Conservation (phyloP, 2,113 vertebrate species). For the Forbesichthys agassizii region DNA sequence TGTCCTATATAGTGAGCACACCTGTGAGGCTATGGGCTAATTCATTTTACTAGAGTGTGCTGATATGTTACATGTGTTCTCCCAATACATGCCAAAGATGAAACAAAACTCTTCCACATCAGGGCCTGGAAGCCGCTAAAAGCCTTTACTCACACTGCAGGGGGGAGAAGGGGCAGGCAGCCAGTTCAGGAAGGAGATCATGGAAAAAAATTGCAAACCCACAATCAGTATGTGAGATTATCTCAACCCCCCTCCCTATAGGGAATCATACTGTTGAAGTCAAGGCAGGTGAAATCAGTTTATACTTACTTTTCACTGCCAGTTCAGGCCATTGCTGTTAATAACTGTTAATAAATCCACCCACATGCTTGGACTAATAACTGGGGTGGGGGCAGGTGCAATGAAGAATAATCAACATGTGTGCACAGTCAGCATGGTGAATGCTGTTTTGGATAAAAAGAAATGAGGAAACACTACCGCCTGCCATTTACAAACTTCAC, state of each 20-base stretch:
- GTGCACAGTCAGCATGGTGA: background rate
- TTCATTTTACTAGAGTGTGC: constrained; percentile 31
- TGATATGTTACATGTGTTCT: constrained; percentile 59
- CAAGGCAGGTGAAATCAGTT: background rate
- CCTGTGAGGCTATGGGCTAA: constrained; percentile 39
- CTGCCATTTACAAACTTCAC: background rate
- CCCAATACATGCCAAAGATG: constrained; percentile 14
- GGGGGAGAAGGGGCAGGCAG: background rate
- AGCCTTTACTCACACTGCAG: background rate
- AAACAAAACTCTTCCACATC: constrained; percentile 28
- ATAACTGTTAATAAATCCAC: constrained; percentile 17
- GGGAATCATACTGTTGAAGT: background rate
- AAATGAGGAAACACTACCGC: background rate
- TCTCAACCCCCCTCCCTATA: constrained; percentile 1
- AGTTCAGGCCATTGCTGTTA: background rate
- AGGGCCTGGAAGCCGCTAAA: background rate
- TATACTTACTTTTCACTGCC: constrained; percentile 14
- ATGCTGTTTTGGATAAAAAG: constrained; percentile 2
- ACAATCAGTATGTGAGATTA: background rate
- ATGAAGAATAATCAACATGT: too few species aligned
- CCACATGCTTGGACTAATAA: constrained; percentile 20
- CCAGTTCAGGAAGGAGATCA: constrained; percentile 1
- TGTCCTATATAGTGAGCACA: constrained; percentile 8
- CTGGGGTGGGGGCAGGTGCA: background rate
- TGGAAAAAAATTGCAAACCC: background rate